phyloP scores from a whole-genome alignment of 2,113 vertebrate genomes.

The Silurus glanis region DNA sequence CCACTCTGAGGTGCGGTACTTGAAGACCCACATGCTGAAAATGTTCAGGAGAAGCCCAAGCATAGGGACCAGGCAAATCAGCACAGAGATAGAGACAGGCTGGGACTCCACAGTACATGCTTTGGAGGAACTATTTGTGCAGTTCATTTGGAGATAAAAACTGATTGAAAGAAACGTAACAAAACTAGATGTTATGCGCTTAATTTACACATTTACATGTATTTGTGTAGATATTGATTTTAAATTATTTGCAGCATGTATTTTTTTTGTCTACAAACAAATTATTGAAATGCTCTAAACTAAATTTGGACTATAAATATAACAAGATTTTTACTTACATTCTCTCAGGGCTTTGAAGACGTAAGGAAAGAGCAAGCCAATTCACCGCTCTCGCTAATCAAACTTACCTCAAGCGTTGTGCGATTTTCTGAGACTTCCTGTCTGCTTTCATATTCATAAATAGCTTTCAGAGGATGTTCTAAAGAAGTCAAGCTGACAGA shows the following conservation, averaged over 20 bases:
- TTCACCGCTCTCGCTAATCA: neutral
- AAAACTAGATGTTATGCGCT: neutral
- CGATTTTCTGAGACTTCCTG: conserved; percentile 15
- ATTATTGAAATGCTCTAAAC: neutral
- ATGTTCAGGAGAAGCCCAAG: conserved; percentile 66
- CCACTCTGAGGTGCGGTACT: conserved; percentile 65
- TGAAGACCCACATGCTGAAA: conserved; percentile 71
- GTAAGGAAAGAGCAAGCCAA: neutral
- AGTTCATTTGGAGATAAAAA: conserved; percentile 40
- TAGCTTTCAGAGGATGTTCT: conserved; percentile 10
- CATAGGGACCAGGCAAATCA: conserved; percentile 65
- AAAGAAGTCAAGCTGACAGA: neutral
- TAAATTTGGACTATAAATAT: neutral
- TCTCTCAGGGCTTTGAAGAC: neutral
- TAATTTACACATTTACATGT: neutral
- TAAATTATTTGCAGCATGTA: neutral
- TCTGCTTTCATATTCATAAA: conserved; percentile 29
- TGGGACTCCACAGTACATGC: conserved; percentile 31
- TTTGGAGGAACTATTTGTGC: neutral
- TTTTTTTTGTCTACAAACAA: neutral
- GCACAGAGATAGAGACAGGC: conserved; percentile 52
- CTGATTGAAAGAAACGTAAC: neutral
- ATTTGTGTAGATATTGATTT: neutral
- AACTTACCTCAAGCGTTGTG: neutral
- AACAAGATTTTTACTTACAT: neutral